A percentile compares a stretch with the other conserved stretches of the same genome.
These are phyloP conservation scores for Colaptes auratus DNA, from an alignment of 2,113 vertebrate species.

Conservation along the genomic window DNA sequence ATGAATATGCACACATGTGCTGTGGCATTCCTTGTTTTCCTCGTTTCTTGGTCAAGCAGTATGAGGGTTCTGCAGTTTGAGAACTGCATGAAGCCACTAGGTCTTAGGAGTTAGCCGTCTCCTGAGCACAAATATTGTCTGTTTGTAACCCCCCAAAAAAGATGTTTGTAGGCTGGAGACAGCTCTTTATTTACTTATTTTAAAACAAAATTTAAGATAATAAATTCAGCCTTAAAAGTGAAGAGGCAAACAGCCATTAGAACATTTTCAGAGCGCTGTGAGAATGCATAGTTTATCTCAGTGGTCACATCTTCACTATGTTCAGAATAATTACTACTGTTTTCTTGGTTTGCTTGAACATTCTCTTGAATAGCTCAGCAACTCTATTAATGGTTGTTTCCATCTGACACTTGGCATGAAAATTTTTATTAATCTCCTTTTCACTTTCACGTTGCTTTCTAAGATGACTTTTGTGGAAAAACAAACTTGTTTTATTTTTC, in stretches of 20 bases:
- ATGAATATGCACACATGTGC: fast-evolving
- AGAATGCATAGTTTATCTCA: neutral
- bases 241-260: neutral
- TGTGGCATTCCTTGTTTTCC: neutral
- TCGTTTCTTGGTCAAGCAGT: neutral
- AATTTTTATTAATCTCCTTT: neutral
- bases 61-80: neutral
- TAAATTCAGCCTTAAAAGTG: neutral
- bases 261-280: neutral
- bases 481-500: neutral
- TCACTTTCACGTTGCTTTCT: conserved; percentile 34
- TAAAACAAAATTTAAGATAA: neutral
- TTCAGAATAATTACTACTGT: neutral
- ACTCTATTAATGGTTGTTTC: neutral
- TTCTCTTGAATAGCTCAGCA: neutral
- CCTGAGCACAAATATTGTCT: neutral
- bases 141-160: neutral
- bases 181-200: neutral
- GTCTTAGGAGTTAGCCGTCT: neutral
- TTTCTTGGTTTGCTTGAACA: neutral
- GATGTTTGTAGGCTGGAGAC: neutral
- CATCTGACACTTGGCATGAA: conserved; percentile 1
- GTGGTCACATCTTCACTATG: neutral
- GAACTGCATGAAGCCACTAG: neutral
- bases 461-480: conserved; percentile 17